Evolutionary conservation across 2,797 vertebrate species (phyloP).

Genomic region (Champsocephalus esox): DNA sequence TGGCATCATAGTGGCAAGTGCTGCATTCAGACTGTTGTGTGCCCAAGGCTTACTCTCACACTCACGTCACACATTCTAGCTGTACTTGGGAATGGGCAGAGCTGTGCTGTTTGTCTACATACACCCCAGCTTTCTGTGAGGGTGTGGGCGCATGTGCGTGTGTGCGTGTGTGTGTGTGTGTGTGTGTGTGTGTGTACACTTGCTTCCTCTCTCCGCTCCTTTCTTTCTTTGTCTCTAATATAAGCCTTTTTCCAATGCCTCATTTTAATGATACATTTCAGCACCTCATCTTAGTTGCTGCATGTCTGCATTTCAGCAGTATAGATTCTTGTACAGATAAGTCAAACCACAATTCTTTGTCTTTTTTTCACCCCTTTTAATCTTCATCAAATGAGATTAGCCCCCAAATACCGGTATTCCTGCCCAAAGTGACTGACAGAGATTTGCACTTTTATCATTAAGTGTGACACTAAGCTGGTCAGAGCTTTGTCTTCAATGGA

Average conservation of each 20-base stretch:
- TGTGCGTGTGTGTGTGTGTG: conserved; percentile 19
- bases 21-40: conserved; percentile 79
- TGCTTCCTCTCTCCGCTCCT: conserved; percentile 58
- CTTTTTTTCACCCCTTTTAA: conserved; percentile 72
- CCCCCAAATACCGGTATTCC: conserved; percentile 90
- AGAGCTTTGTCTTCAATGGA: conserved; percentile 93
- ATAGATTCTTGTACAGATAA: conserved; percentile 49
- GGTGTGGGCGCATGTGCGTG: conserved; percentile 57
- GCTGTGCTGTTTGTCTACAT: conserved; percentile 74
- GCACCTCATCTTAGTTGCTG: conserved; percentile 14
- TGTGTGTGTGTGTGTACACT: conserved; percentile 32
- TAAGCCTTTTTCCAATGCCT: conserved; percentile 39
- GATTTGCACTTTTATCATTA: conserved; percentile 97
- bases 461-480: conserved; percentile 93
- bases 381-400: conserved; percentile 97
- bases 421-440: conserved; percentile 93
- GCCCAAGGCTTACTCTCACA: conserved; percentile 80
- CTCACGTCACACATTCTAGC: conserved; percentile 81
- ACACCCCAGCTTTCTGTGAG: conserved; percentile 66
- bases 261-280: conserved; percentile 34
- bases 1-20: conserved; percentile 84
- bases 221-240: conserved; percentile 64
- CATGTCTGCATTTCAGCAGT: conserved; percentile 19
- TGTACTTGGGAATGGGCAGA: conserved; percentile 76
- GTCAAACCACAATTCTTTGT: conserved; percentile 59